These are phyloP conservation scores for Cryptocephalus moraei DNA, from an alignment of 2,888 invertebrate species.

Conservation along the genomic window DNA sequence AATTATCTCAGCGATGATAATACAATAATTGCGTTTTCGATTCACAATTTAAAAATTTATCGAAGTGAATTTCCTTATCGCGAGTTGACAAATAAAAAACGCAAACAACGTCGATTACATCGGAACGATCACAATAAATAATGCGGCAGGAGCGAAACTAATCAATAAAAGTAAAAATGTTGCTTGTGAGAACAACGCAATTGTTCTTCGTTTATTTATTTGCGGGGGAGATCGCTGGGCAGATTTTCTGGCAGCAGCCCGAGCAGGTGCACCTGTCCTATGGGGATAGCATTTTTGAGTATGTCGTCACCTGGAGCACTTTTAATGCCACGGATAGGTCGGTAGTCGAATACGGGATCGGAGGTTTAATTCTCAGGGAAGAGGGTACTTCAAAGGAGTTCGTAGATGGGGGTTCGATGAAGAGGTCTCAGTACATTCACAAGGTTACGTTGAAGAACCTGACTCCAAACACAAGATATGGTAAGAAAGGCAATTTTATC, in stretches of 20 bases:
- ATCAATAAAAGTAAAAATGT: no score
- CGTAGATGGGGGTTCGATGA: slow-evolving; percentile 60
- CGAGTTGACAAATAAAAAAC: no score
- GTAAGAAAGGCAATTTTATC: slow-evolving; percentile 31
- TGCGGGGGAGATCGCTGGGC: slow-evolving; percentile 1
- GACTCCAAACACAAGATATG: slow-evolving; percentile 52
- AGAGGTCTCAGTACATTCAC: slow-evolving; percentile 66
- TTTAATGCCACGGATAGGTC: slow-evolving; percentile 55
- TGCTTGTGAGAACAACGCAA: no score
- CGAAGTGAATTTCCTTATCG: no score
- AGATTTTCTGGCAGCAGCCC: slow-evolving; percentile 44
- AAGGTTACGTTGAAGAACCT: slow-evolving; percentile 54
- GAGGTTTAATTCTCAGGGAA: slow-evolving; percentile 45
- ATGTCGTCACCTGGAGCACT: slow-evolving; percentile 79
- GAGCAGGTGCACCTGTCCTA: slow-evolving; percentile 59
- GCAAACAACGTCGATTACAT: no score
- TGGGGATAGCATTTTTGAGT: slow-evolving; percentile 55
- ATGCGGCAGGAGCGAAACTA: no score
- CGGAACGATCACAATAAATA: no score
- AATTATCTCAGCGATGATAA: no score
- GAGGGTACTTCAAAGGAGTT: slow-evolving; percentile 53
- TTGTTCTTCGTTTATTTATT: background rate
- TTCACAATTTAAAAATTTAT: no score
- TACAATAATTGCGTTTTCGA: no score
- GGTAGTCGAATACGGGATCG: slow-evolving; percentile 64